Evolutionary conservation across 2,113 vertebrate species (phyloP).

Genomic region (Cololabis saira): DNA sequence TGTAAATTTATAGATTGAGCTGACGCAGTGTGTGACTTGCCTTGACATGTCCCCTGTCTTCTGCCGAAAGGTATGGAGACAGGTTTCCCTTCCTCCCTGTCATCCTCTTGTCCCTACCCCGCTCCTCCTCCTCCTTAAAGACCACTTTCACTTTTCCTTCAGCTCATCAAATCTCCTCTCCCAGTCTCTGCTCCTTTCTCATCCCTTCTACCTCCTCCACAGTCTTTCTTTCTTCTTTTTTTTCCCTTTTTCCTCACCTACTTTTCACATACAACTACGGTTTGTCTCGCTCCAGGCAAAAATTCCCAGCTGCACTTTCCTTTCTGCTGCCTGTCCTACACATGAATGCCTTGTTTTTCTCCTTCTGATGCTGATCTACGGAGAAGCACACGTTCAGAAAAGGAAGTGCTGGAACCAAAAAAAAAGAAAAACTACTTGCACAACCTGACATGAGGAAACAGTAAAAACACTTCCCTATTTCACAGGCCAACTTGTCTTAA

Average conservation of each 20-base stretch:
- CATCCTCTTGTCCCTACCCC: slow-evolving; percentile 12
- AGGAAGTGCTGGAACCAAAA: slow-evolving; percentile 4
- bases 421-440: slow-evolving; percentile 23
- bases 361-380: slow-evolving; percentile 28
- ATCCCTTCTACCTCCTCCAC: neutral
- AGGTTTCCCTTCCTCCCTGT: neutral
- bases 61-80: neutral
- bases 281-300: slow-evolving; percentile 57
- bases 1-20: too few relatives aligned
- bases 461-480: slow-evolving; percentile 17
- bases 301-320: slow-evolving; percentile 67
- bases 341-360: slow-evolving; percentile 39
- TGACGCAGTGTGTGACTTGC: too few relatives aligned
- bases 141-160: slow-evolving; percentile 33
- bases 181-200: slow-evolving; percentile 14
- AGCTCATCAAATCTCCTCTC: slow-evolving; percentile 16
- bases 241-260: neutral
- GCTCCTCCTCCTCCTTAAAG: slow-evolving; percentile 3
- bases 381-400: slow-evolving; percentile 27
- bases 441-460: slow-evolving; percentile 44
- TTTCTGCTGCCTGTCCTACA: slow-evolving; percentile 63
- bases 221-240: neutral
- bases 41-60: too few relatives aligned
- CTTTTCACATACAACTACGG: slow-evolving; percentile 38
- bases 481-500: slow-evolving; percentile 33